Conservation (phyloP, 2,113 vertebrate species). For the Pterocles burchelli region DNA sequence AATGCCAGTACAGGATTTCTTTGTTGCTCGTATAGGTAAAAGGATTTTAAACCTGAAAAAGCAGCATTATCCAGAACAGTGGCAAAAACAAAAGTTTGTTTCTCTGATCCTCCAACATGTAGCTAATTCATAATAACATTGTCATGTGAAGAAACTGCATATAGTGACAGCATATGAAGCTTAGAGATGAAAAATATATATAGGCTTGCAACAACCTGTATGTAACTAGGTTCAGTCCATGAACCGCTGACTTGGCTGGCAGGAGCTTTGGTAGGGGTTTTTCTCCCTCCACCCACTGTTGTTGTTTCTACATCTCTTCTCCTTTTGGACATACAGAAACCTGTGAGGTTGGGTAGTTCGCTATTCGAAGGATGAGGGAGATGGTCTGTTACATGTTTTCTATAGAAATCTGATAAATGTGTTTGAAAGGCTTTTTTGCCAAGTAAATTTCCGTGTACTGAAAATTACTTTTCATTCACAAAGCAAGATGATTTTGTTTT, state of each 20-base stretch:
- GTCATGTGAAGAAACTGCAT: not conserved
- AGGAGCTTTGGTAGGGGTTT: not conserved
- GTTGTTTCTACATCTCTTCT: not conserved
- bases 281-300: not conserved
- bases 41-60: not conserved
- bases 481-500: not conserved
- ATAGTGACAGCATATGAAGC: not conserved
- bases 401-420: not conserved
- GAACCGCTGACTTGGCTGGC: not conserved
- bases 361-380: not conserved
- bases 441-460: not conserved
- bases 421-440: not conserved
- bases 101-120: not conserved
- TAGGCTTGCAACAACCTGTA: not conserved
- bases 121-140: not conserved
- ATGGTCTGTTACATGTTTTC: not conserved
- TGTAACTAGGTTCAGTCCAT: rapidly evolving
- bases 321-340: not conserved
- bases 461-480: not conserved
- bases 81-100: not conserved
- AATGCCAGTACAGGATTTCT: not conserved
- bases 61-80: not conserved
- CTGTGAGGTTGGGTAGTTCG: not conserved
- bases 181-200: not conserved
- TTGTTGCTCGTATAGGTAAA: not conserved